Conservation (phyloP, 1,140 invertebrate genomes). For the Drosophila punjabiensis region DNA sequence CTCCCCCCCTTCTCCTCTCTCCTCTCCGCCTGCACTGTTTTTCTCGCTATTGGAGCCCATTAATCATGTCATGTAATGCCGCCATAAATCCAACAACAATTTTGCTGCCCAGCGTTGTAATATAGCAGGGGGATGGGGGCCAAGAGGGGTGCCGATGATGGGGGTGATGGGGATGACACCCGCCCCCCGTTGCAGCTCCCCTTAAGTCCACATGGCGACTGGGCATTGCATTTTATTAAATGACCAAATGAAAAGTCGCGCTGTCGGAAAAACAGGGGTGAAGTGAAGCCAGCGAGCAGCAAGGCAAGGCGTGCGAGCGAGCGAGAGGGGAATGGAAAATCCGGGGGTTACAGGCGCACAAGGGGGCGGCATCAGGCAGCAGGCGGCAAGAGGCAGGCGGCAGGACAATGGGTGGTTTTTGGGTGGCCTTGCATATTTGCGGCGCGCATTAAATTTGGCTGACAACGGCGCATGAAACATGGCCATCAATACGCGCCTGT, state of each 20-base stretch:
- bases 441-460: slow-evolving; percentile 82
- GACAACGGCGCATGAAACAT: slow-evolving; percentile 82
- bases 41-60: slow-evolving; percentile 62
- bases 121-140: slow-evolving; percentile 21
- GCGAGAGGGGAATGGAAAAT: not conserved
- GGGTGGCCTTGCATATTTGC: slow-evolving; percentile 73
- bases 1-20: not conserved
- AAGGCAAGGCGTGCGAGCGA: not conserved
- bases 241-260: slow-evolving; percentile 82
- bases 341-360: not conserved
- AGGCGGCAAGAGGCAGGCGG: not conserved
- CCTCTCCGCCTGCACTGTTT: slow-evolving; percentile 7
- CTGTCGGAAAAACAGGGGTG: slow-evolving; percentile 50
- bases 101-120: slow-evolving; percentile 52
- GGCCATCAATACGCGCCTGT: slow-evolving; percentile 77
- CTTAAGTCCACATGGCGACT: slow-evolving; percentile 25
- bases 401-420: slow-evolving; percentile 43
- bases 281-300: not conserved
- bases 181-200: not conserved
- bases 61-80: slow-evolving; percentile 83
- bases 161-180: not conserved
- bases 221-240: slow-evolving; percentile 80
- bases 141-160: not conserved
- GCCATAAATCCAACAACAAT: slow-evolving; percentile 83
- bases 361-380: not conserved